Percentiles rank a stretch among this genome's conserved stretches.
These are phyloP conservation scores for Deilephila elpenor DNA, from an alignment of 2,888 invertebrate species.

Conservation along the genomic window DNA sequence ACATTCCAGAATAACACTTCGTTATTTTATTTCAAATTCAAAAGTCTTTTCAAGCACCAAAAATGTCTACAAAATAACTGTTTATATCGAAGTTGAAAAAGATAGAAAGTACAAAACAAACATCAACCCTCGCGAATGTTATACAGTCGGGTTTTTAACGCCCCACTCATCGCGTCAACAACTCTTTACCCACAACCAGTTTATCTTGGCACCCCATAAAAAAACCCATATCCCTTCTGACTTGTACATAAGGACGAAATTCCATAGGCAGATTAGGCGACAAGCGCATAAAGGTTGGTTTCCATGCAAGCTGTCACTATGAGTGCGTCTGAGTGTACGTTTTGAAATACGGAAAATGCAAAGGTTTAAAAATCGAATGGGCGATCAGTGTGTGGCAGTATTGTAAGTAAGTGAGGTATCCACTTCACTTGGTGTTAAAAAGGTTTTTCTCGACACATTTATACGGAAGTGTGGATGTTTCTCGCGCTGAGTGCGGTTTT, in stretches of 20 bases:
- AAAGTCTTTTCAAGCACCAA: background rate
- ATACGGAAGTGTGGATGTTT: slow-evolving; percentile 33
- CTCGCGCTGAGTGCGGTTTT: slow-evolving; percentile 23
- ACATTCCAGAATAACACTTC: too few species aligned
- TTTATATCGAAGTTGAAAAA: slow-evolving; percentile 43
- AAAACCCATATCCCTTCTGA: slow-evolving; percentile 33
- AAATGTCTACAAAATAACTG: background rate
- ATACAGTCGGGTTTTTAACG: slow-evolving; percentile 49
- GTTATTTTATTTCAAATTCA: too few species aligned
- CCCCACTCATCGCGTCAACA: slow-evolving; percentile 52
- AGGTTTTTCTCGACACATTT: slow-evolving; percentile 42
- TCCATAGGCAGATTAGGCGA: slow-evolving; percentile 23
- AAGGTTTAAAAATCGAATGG: slow-evolving; percentile 44
- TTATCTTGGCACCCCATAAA: slow-evolving; percentile 34
- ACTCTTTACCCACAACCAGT: slow-evolving; percentile 49
- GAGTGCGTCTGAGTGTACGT: slow-evolving; percentile 57
- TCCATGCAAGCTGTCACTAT: slow-evolving; percentile 44
- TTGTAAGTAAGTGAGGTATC: slow-evolving; percentile 46
- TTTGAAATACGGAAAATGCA: slow-evolving; percentile 33
- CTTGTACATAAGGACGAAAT: slow-evolving; percentile 39
- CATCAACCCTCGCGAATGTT: slow-evolving; percentile 49
- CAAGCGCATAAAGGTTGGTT: slow-evolving; percentile 36
- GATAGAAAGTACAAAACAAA: slow-evolving; percentile 52
- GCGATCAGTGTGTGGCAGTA: slow-evolving; percentile 42
- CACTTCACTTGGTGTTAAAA: slow-evolving; percentile 49